phyloP scores from a whole-genome alignment of 2,113 vertebrate genomes.

The Serilophus lunatus region DNA sequence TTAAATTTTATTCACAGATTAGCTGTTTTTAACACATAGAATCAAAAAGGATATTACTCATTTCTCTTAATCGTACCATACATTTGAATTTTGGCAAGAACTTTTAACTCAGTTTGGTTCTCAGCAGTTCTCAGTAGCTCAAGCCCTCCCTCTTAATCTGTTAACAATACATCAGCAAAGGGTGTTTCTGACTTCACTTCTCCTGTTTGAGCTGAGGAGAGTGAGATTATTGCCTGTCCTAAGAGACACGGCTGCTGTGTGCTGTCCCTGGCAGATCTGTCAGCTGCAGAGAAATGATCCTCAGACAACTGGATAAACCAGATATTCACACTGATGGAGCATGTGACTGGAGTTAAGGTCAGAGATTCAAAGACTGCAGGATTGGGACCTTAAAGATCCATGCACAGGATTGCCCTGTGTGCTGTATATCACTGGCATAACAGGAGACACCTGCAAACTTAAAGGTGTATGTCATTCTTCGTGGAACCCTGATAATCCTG shows the following conservation, averaged over 20 bases:
- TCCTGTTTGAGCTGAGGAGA: conserved; percentile 68
- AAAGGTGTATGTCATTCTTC: not conserved
- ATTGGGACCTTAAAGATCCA: not conserved
- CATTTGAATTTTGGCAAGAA: conserved; percentile 25
- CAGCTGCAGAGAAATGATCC: conserved; percentile 36
- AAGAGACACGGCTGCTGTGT: not conserved
- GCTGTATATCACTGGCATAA: not conserved
- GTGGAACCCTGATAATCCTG: not conserved
- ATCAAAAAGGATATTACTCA: conserved; percentile 42
- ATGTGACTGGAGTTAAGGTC: conserved; percentile 33
- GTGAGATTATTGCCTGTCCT: not conserved
- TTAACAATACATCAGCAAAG: conserved; percentile 78
- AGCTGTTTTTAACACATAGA: not conserved
- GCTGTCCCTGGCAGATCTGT: not conserved
- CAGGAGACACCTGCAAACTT: not conserved
- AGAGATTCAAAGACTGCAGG: not conserved
- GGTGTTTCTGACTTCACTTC: conserved; percentile 72
- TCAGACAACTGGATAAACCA: conserved; percentile 27
- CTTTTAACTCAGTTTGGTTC: conserved; percentile 74
- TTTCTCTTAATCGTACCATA: conserved; percentile 62
- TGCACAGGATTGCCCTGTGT: not conserved
- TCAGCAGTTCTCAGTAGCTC: conserved; percentile 78
- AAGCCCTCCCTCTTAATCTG: conserved; percentile 80
- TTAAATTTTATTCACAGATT: not conserved
- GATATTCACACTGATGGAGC: not conserved